Evolutionary conservation across 2,797 vertebrate genomes (phyloP).

Genomic region (Falco naumanni): DNA sequence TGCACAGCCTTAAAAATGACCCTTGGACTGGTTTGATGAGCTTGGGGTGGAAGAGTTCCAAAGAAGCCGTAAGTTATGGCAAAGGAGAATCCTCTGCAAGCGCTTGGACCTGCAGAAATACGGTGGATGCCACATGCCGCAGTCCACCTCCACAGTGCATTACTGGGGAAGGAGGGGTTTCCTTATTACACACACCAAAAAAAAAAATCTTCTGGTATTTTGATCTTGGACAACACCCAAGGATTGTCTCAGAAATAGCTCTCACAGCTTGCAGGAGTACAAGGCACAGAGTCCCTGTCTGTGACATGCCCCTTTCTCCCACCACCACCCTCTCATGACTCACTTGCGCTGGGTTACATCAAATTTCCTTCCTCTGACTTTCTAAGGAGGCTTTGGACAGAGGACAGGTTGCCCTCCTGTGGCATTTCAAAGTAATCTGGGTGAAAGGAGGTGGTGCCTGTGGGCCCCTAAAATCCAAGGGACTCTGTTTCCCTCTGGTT

Average conservation of each 20-base stretch:
- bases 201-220: neutral
- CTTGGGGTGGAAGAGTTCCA: neutral
- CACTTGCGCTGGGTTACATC: rapidly evolving
- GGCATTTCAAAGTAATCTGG: neutral
- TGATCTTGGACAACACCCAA: neutral
- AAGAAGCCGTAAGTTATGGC: neutral
- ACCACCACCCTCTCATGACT: neutral
- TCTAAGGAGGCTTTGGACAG: neutral
- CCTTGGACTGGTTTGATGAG: neutral
- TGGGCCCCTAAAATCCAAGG: neutral
- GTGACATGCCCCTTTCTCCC: rapidly evolving
- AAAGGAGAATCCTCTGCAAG: neutral
- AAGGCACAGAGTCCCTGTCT: neutral
- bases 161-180: neutral
- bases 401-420: slow-evolving; percentile 3
- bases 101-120: neutral
- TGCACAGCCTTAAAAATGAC: neutral
- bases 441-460: neutral
- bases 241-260: neutral
- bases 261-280: neutral
- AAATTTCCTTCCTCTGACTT: neutral
- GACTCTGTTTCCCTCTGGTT: neutral
- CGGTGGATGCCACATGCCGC: rapidly evolving
- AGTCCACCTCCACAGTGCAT: rapidly evolving
- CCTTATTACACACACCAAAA: neutral